phyloP scores from a whole-genome alignment of 2,113 vertebrate species.

The Sinocyclocheilus anophthalmus region DNA sequence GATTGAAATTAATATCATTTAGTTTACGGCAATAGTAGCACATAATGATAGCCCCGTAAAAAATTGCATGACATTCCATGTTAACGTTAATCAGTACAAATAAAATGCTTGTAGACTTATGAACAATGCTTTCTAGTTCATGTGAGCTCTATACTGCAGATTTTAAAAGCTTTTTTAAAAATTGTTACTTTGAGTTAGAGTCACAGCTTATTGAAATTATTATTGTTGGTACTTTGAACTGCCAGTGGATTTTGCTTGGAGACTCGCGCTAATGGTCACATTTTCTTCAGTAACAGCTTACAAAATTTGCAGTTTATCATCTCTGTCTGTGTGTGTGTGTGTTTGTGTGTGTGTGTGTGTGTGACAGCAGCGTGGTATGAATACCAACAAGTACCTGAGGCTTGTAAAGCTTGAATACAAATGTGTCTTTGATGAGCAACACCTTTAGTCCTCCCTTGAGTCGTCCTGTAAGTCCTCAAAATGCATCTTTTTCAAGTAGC shows the following conservation, averaged over 20 bases:
- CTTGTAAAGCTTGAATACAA: not conserved
- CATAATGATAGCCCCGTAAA: too few species aligned
- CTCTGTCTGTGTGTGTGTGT: too few species aligned
- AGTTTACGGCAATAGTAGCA: too few species aligned
- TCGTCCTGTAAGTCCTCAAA: not conserved
- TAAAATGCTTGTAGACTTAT: not conserved
- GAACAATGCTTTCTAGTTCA: not conserved
- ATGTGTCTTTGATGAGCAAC: slow-evolving; percentile 30
- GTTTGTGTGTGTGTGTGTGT: not conserved
- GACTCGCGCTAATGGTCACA: not conserved
- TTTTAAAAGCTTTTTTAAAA: not conserved
- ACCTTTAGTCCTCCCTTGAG: slow-evolving; percentile 33
- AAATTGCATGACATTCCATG: not conserved
- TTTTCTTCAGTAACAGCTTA: slow-evolving; percentile 6
- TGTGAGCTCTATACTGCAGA: not conserved
- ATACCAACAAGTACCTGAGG: slow-evolving; percentile 6
- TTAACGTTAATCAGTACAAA: not conserved
- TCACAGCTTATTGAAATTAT: not conserved
- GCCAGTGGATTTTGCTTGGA: not conserved
- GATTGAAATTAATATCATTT: too few species aligned
- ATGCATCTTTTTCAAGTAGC: slow-evolving; percentile 25
- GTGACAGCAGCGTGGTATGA: slow-evolving; percentile 30
- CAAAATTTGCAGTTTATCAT: not conserved
- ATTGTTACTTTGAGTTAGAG: not conserved
- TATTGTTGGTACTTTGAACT: not conserved